Conservation (phyloP, 2,888 invertebrate genomes). For the Leptopilina drosophilae region DNA sequence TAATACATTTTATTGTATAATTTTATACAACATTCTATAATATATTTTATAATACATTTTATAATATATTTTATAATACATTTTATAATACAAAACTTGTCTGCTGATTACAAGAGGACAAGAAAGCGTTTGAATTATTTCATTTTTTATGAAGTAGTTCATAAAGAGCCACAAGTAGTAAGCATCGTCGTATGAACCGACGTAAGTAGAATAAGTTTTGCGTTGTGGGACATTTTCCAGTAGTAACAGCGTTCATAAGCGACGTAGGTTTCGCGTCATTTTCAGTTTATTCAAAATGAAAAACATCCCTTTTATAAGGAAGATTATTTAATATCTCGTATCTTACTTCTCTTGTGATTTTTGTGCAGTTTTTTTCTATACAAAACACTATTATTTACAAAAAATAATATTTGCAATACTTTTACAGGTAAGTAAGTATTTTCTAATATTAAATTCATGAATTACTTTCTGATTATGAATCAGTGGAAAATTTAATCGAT, state of each 20-base stretch:
- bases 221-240: slow-evolving; percentile 13
- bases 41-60: background rate
- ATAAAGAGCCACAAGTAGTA: slow-evolving; percentile 4
- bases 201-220: slow-evolving; percentile 28
- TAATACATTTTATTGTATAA: too few relatives aligned
- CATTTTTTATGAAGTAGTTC: background rate
- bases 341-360: background rate
- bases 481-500: too few relatives aligned
- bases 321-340: background rate
- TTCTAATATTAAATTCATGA: background rate
- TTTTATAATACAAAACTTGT: too few relatives aligned
- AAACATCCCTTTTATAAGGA: background rate
- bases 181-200: slow-evolving; percentile 10
- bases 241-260: background rate
- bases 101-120: background rate
- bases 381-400: background rate
- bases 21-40: too few relatives aligned
- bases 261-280: background rate
- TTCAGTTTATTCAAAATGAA: background rate
- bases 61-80: background rate
- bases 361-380: background rate
- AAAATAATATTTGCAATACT: background rate
- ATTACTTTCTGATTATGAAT: too few relatives aligned
- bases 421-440: background rate
- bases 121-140: background rate